These are phyloP conservation scores for Halcyon chelicuti DNA, from an alignment of 2,797 vertebrate genomes.

Conservation along the genomic window DNA sequence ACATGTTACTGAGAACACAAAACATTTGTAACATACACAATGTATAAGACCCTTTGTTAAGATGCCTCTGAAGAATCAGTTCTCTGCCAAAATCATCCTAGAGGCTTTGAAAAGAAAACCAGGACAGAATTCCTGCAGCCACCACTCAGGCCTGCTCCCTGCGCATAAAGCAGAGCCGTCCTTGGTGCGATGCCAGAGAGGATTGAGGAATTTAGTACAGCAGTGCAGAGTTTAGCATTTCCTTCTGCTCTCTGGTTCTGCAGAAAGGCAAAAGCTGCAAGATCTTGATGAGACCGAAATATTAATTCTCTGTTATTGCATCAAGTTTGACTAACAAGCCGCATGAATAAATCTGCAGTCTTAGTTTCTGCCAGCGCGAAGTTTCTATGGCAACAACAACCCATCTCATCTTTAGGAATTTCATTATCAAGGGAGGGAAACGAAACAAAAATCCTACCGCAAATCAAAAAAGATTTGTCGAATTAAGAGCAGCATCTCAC, in stretches of 20 bases:
- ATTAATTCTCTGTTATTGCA: conserved; percentile 74
- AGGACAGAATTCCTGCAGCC: neutral
- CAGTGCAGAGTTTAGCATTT: neutral
- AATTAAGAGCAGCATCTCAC: conserved; percentile 4
- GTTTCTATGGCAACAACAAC: conserved; percentile 81
- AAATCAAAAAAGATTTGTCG: conserved; percentile 5
- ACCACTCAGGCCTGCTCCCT: neutral
- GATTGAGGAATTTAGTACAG: neutral
- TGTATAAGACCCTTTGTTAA: neutral
- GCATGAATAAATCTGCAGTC: conserved; percentile 73
- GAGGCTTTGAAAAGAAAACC: neutral
- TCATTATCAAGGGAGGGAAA: conserved; percentile 70
- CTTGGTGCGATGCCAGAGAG: neutral
- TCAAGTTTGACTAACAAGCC: conserved; percentile 69
- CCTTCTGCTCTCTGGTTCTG: neutral
- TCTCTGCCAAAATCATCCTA: neutral
- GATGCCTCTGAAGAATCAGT: neutral
- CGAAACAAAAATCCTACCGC: neutral
- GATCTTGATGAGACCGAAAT: conserved; percentile 69
- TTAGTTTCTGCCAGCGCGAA: conserved; percentile 64
- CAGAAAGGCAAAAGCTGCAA: conserved; percentile 43
- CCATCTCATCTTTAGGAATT: conserved; percentile 77
- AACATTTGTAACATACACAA: neutral
- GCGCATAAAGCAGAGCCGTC: neutral
- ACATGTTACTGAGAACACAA: neutral